A percentile compares a stretch with the other conserved stretches of the same genome.
Evolutionary conservation across 2,888 invertebrate species (phyloP).

Genomic region (Melanotus villosus): DNA sequence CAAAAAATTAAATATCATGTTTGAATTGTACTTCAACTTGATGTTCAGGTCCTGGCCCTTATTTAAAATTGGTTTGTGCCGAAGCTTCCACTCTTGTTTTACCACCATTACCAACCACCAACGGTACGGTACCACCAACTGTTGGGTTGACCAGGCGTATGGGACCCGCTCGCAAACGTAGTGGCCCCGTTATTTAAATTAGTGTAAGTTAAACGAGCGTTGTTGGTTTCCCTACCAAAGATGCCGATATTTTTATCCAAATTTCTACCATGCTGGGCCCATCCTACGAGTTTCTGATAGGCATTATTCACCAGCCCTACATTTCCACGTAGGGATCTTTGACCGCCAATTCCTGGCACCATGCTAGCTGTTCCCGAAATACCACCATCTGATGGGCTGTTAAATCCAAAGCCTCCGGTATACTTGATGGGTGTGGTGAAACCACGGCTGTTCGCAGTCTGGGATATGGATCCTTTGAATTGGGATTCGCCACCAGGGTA

Average conservation of each 20-base stretch:
- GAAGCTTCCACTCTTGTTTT: background rate
- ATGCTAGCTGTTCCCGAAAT: background rate
- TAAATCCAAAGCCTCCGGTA: background rate
- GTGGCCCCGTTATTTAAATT: slow-evolving; percentile 13
- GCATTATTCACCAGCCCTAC: background rate
- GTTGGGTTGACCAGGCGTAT: slow-evolving; percentile 8
- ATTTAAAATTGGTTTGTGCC: slow-evolving; percentile 7
- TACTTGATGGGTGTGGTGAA: background rate
- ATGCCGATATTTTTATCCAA: slow-evolving; percentile 15
- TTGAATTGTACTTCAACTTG: background rate
- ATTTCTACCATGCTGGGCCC: slow-evolving; percentile 33
- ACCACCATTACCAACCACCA: background rate
- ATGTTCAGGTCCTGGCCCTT: background rate
- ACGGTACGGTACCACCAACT: slow-evolving; percentile 22
- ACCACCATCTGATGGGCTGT: background rate
- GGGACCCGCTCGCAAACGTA: slow-evolving; percentile 2
- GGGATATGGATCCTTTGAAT: background rate
- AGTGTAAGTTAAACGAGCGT: slow-evolving; percentile 16
- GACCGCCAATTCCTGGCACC: background rate
- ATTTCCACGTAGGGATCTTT: background rate
- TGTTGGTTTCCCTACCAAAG: slow-evolving; percentile 28
- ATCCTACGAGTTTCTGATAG: slow-evolving; percentile 16
- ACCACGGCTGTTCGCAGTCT: background rate
- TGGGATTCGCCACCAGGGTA: background rate
- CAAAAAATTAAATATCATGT: background rate